phyloP scores from a whole-genome alignment of 2,888 invertebrate genomes.

The Trissonchulus latispiculum region DNA sequence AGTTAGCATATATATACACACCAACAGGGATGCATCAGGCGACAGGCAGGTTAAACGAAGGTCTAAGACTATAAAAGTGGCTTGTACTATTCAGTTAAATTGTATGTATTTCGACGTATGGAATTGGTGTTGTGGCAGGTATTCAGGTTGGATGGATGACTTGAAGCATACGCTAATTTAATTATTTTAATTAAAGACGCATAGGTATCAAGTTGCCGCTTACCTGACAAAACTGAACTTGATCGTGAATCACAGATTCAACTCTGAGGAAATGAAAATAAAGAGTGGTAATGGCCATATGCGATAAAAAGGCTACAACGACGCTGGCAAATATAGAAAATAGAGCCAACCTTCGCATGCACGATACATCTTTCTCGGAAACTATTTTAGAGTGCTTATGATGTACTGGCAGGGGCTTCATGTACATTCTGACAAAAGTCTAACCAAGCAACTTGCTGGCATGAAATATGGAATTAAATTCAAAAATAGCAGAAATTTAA shows the following conservation, averaged over 20 bases:
- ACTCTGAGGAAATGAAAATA: neutral
- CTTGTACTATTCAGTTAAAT: no score
- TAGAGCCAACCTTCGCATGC: neutral
- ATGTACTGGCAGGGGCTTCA: neutral
- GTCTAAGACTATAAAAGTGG: no score
- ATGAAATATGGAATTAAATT: no score
- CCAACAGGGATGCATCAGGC: no score
- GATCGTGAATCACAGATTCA: neutral
- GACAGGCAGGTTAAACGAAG: no score
- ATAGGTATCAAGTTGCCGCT: neutral
- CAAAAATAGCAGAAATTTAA: no score
- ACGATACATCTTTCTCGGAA: neutral
- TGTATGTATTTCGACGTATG: neutral
- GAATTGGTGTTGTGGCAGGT: no score
- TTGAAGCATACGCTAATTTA: neutral
- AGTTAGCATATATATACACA: no score
- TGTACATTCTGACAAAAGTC: neutral
- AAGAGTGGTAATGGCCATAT: neutral
- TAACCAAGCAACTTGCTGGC: no score
- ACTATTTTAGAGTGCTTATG: neutral
- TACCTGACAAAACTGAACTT: neutral
- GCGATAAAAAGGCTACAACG: neutral
- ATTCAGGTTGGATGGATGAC: no score
- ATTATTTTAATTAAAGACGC: neutral
- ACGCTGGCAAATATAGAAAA: neutral